These are phyloP conservation scores for Tadarida brasiliensis DNA, from an alignment of 2,797 vertebrate genomes.

Conservation along the genomic window DNA sequence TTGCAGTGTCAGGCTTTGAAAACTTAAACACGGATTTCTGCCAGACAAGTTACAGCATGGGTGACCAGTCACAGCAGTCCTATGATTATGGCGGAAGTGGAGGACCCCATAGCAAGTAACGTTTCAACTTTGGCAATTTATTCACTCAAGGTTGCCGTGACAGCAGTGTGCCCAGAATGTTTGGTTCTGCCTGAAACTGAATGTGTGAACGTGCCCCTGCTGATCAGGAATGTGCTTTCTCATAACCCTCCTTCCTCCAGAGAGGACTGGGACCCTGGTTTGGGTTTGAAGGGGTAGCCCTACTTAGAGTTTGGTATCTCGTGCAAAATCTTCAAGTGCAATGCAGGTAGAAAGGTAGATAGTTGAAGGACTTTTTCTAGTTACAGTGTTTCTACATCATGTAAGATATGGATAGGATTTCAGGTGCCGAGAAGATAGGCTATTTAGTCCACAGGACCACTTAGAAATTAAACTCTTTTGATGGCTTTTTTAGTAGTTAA, in stretches of 20 bases:
- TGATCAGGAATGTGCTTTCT: not conserved
- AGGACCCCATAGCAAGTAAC: slow-evolving; percentile 93
- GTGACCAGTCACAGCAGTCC: slow-evolving; percentile 92
- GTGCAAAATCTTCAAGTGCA: not conserved
- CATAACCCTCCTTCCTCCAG: not conserved
- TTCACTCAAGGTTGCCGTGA: not conserved
- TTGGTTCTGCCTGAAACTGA: not conserved
- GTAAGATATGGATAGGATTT: not conserved
- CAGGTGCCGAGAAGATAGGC: not conserved
- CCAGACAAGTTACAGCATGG: slow-evolving; percentile 97
- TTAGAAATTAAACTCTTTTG: slow-evolving; percentile 18
- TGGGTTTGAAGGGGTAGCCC: not conserved
- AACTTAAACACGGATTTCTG: slow-evolving; percentile 97
- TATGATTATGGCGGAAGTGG: slow-evolving; percentile 91
- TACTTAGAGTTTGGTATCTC: not conserved
- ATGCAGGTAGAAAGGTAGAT: not conserved
- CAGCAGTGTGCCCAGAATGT: not conserved
- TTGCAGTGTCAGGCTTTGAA: slow-evolving; percentile 96
- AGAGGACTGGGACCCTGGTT: not conserved
- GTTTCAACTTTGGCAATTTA: slow-evolving; percentile 10
- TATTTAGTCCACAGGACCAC: not conserved
- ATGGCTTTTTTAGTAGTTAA: not conserved
- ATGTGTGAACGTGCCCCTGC: not conserved
- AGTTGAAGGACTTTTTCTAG: not conserved
- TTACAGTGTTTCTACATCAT: not conserved